Evolutionary conservation across 2,113 vertebrate species (phyloP).

Genomic region (Xenus cinereus): DNA sequence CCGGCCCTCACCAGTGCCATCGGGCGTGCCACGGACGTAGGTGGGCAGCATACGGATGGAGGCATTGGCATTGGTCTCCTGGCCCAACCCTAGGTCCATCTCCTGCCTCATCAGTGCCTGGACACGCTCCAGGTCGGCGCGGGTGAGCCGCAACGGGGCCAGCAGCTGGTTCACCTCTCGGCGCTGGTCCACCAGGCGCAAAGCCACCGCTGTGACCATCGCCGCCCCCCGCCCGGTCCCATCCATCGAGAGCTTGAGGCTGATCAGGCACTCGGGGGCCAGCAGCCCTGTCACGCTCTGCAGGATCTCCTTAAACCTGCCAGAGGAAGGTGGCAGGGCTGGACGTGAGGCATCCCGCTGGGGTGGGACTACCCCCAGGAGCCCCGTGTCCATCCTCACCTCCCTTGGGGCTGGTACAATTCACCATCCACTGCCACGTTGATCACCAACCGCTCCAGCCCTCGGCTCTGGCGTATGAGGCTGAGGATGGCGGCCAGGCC

Average conservation of each 20-base stretch:
- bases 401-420: slow-evolving; percentile 48
- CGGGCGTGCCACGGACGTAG: slow-evolving; percentile 55
- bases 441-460: slow-evolving; percentile 45
- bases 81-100: slow-evolving; percentile 72
- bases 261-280: slow-evolving; percentile 72
- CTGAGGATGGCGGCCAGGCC: slow-evolving; percentile 80
- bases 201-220: slow-evolving; percentile 81
- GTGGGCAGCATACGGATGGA: slow-evolving; percentile 79
- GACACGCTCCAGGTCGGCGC: neutral
- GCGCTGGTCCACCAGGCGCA: slow-evolving; percentile 53
- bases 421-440: slow-evolving; percentile 80
- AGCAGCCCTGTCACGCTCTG: slow-evolving; percentile 64
- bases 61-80: neutral
- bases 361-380: neutral
- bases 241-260: slow-evolving; percentile 72
- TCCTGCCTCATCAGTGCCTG: slow-evolving; percentile 71
- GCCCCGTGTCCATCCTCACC: neutral
- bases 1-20: slow-evolving; percentile 69
- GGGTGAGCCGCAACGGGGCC: slow-evolving; percentile 54
- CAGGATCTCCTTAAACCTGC: slow-evolving; percentile 77
- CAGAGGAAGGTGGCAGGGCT: neutral
- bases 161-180: slow-evolving; percentile 46
- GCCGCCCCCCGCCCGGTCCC: slow-evolving; percentile 80
- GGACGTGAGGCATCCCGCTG: neutral
- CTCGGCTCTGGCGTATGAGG: slow-evolving; percentile 71